Conservation (phyloP, 2,797 vertebrate genomes). For the Myiotriccus ornatus region DNA sequence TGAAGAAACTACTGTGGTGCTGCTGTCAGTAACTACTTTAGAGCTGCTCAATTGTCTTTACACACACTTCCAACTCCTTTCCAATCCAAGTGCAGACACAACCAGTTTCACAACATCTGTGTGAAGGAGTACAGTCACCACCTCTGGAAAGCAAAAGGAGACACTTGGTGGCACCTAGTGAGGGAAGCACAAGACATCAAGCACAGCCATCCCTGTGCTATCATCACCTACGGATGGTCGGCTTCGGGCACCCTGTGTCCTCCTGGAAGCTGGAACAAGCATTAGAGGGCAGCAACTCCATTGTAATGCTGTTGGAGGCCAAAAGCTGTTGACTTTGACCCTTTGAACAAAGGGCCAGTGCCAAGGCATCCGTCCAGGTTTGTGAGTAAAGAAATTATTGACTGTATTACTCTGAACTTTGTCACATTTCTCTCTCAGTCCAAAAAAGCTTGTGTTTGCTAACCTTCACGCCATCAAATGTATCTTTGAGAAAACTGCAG, state of each 20-base stretch:
- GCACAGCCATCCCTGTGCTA: neutral
- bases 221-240: neutral
- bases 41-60: neutral
- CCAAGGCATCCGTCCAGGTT: neutral
- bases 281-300: constrained; percentile 1
- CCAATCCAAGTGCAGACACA: neutral
- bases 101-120: neutral
- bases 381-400: neutral
- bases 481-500: neutral
- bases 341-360: neutral
- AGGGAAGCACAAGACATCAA: neutral
- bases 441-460: neutral
- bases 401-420: neutral
- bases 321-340: neutral
- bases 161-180: neutral
- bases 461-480: neutral
- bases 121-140: neutral
- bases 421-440: neutral
- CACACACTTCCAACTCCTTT: neutral
- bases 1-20: neutral
- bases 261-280: neutral
- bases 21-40: neutral
- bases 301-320: rapidly evolving
- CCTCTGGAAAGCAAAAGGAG: neutral
- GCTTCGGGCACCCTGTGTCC: neutral